Evolutionary conservation across 2,797 vertebrate species (phyloP).

Genomic region (Notolepis coatsorum): DNA sequence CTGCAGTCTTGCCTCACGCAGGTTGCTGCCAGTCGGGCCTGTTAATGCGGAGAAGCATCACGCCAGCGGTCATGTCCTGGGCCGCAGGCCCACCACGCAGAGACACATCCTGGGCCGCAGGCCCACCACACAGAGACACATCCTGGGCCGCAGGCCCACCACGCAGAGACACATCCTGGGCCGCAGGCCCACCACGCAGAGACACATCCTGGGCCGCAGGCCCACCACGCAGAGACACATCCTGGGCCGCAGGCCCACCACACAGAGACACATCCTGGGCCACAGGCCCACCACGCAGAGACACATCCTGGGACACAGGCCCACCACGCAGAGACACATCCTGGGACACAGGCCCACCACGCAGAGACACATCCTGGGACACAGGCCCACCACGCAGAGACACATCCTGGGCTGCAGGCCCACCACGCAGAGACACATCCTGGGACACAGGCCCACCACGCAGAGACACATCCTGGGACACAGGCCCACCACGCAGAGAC

Average conservation of each 20-base stretch:
- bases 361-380: conserved; percentile 57
- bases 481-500: conserved; percentile 60
- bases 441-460: conserved; percentile 45
- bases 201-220: too few relatives aligned
- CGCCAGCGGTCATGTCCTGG: conserved; percentile 59
- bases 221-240: conserved; percentile 59
- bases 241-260: conserved; percentile 45
- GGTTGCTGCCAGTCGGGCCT: conserved; percentile 30
- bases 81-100: conserved; percentile 45
- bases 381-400: too few relatives aligned
- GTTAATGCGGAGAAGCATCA: conserved; percentile 51
- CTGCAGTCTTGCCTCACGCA: conserved; percentile 28
- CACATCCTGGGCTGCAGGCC: too few relatives aligned
- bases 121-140: too few relatives aligned
- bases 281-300: too few relatives aligned
- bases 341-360: too few relatives aligned
- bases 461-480: too few relatives aligned
- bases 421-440: conserved; percentile 58
- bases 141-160: too few relatives aligned
- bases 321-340: too few relatives aligned
- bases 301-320: conserved; percentile 52
- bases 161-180: conserved; percentile 60
- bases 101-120: conserved; percentile 56
- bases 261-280: too few relatives aligned
- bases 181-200: conserved; percentile 32